Conservation (phyloP, 2,113 vertebrate genomes). For the Psettodes erumei region DNA sequence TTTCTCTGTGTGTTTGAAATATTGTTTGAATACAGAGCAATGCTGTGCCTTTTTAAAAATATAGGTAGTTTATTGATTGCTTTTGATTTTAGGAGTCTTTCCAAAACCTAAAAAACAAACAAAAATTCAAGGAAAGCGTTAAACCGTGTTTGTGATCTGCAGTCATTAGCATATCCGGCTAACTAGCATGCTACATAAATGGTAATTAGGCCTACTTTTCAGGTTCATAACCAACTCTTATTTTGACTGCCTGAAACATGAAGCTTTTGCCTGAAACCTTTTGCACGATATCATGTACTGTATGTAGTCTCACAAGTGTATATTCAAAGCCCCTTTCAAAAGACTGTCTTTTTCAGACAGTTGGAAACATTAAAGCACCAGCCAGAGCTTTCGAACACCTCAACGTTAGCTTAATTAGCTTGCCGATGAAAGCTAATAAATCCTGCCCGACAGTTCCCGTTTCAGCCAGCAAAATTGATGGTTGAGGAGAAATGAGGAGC, state of each 20-base stretch:
- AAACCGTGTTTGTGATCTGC: neutral
- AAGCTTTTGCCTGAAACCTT: neutral
- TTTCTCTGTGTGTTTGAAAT: conserved; percentile 8
- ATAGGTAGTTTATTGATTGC: too few relatives aligned
- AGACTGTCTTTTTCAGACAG: neutral
- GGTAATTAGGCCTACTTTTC: neutral
- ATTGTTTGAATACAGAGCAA: neutral
- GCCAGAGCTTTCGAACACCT: neutral
- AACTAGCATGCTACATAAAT: neutral
- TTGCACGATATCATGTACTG: neutral
- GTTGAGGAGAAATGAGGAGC: too few relatives aligned
- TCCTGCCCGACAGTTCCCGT: neutral
- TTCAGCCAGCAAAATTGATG: neutral
- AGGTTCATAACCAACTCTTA: neutral
- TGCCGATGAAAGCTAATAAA: neutral
- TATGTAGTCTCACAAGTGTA: neutral
- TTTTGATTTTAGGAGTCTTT: too few relatives aligned
- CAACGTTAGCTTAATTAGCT: neutral
- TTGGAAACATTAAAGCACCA: neutral
- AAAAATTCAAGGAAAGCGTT: neutral
- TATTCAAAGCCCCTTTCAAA: neutral
- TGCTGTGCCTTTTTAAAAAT: too few relatives aligned
- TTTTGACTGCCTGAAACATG: neutral
- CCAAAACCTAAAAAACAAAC: neutral
- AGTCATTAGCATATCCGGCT: neutral